Base-by-base conservation (phyloP, 2,797 vertebrate genomes). In the Liparis tanakae region DNA sequence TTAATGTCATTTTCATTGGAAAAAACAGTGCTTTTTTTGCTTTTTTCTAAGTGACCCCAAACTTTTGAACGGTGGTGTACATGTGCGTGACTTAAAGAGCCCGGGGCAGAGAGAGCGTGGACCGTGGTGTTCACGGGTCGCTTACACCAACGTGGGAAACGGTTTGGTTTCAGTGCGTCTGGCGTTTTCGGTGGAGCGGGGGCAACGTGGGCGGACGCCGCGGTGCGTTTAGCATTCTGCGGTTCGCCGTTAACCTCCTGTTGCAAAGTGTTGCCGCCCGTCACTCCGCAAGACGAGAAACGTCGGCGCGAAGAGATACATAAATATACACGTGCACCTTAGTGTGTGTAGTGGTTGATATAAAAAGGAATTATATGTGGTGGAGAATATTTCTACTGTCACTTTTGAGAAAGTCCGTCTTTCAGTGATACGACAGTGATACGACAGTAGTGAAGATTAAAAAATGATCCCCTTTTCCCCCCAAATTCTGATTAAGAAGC, bases 81-180 rank as follows among this genome's bases (percentile, higher is more conserved):
- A 77, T 74, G 58, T 63, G 54, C 14, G 22, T 53, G 70, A 80
- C 69, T 80, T 59, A 20, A 43, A 79, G 76, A 85, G 72, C 58
- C 48, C 50, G 18, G n/a, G 43, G 34, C 39, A 75, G 51, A 66
- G 43, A 65, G 22, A 70, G 57, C 39, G 36, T 37, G 5, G 58
- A 80, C 60, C 39, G 58, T 30, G 30, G 20, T 36, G 30, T 70
- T 44, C 36, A 63, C 50, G 58, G 20, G 57, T 37, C 58, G 46
- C 9, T 72, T 1, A 33, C 12, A 70, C 58, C 9, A 43, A 2
- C 33, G 15, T 50, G 41, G 14, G 51, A 53, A 48, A 48, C 25
- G 1, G 25, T 41, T 50, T 57, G 3, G 33, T 43, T 39, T 68
- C 14, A 46, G 8, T 25, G 13, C n/a, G 20, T 78, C 33, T 70